Conservation (phyloP, 1,140 invertebrate species). For the Rhagoletis pomonella region DNA sequence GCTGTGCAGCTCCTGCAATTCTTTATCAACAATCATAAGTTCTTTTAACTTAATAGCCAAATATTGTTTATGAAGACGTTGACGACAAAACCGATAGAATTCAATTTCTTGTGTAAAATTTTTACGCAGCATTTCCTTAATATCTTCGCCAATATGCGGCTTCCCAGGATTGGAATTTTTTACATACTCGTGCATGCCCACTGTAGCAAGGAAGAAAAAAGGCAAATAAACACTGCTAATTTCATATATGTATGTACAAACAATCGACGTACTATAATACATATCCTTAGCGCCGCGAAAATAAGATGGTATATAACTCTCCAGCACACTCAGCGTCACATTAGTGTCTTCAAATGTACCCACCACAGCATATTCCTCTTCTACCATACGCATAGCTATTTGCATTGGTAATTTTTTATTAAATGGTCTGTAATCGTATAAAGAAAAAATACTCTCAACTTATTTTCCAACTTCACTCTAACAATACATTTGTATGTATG, state of each 20-base stretch:
- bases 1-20: slow-evolving; percentile 54
- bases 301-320: slow-evolving; percentile 88
- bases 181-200: slow-evolving; percentile 59
- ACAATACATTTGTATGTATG: background rate
- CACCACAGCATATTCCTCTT: slow-evolving; percentile 89
- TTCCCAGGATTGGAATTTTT: slow-evolving; percentile 68
- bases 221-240: no score
- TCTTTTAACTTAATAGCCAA: slow-evolving; percentile 65
- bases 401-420: slow-evolving; percentile 87
- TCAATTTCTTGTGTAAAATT: slow-evolving; percentile 60
- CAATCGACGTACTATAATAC: slow-evolving; percentile 81
- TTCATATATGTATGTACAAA: background rate
- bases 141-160: slow-evolving; percentile 57
- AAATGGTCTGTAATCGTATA: slow-evolving; percentile 80
- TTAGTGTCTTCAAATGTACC: slow-evolving; percentile 92
- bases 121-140: slow-evolving; percentile 58
- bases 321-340: slow-evolving; percentile 86
- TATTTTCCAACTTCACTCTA: background rate
- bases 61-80: slow-evolving; percentile 59
- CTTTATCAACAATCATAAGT: slow-evolving; percentile 63
- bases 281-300: slow-evolving; percentile 85
- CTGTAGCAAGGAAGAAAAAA: no score
- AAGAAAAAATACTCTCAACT: background rate
- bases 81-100: slow-evolving; percentile 59
- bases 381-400: slow-evolving; percentile 87